Base-by-base conservation (phyloP, 2,888 invertebrate species). In the Pegoplata infirma region DNA sequence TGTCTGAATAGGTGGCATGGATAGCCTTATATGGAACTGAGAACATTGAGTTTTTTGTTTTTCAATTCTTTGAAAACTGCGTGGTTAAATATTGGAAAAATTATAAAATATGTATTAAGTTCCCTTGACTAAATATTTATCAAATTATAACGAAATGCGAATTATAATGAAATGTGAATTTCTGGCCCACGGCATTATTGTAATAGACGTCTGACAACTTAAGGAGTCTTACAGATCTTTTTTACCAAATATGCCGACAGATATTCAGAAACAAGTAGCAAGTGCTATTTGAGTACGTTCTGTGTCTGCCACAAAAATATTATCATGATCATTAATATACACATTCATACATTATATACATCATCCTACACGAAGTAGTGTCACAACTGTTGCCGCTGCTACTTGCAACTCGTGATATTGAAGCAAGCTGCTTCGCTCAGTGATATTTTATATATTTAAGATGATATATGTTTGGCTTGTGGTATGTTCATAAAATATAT, bases 401-500 rank as follows among this genome's bases (percentile, higher is more conserved):
- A 25, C 46, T 21, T 59, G 71, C 59, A 61, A 66, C 46, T 66
- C 49, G 61, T 72, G 56, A 56, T 68, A 68, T 46, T 64, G 49
- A n/a, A n/a, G 17, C 51, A 51, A 7, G 53, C 5, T 61, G 32
- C n/a, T 55, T n/a, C n/a, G n/a, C n/a, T n/a, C n/a, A 10, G 7
- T 66, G 53, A 46, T 49, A 25, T 6, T 28, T n/a, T 40, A 49
- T 59, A 61, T 56, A n/a, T 63, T 56, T 56, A 49, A 75, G 49
- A 75, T 79, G 79, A 79, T 79, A 79, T 66, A 79, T 79, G 75
- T 63, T 72, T 71, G 75, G 75, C 75, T 79, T 75, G 67, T 75
- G 79, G 75, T 61, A 79, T 76, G 66, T 67, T 79, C 71, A 76
- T 75, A 69, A 72, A 66, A 21, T 53, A 51, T 58, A 51, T 51